Percentiles rank a stretch among this genome's conserved stretches.
These are phyloP conservation scores for Hemicrepidius hirtus DNA, from an alignment of 2,888 invertebrate species.

Conservation along the genomic window DNA sequence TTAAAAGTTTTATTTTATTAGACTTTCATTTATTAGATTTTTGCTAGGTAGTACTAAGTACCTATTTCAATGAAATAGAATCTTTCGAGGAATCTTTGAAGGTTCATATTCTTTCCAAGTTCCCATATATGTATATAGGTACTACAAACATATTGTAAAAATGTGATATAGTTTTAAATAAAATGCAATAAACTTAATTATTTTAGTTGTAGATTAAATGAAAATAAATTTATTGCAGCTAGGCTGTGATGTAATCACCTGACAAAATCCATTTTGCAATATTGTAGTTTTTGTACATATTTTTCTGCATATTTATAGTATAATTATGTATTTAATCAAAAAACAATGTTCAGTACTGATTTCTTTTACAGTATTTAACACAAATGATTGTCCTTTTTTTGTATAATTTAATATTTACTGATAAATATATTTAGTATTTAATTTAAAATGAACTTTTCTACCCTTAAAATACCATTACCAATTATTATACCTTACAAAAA, in stretches of 20 bases:
- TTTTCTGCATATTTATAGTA: too few relatives aligned
- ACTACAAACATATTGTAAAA: background rate
- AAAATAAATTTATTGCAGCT: conserved; percentile 26
- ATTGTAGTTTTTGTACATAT: background rate
- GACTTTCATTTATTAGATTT: too few relatives aligned
- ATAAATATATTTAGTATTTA: too few relatives aligned
- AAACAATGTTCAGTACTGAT: background rate
- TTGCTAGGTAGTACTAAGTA: too few relatives aligned
- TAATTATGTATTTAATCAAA: too few relatives aligned
- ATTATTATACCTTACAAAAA: too few relatives aligned
- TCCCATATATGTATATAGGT: background rate
- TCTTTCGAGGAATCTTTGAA: too few relatives aligned
- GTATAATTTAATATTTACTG: background rate
- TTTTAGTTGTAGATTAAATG: background rate
- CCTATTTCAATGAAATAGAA: too few relatives aligned
- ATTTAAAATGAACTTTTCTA: too few relatives aligned
- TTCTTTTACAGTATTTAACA: background rate
- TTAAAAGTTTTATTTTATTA: too few relatives aligned
- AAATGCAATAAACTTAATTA: conserved; percentile 11
- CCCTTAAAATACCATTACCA: too few relatives aligned
- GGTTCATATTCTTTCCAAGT: too few relatives aligned
- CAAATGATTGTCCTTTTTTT: background rate
- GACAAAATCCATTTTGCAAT: background rate
- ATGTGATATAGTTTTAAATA: conserved; percentile 23
- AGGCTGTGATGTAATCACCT: conserved; percentile 29